Conservation (phyloP, 2,888 invertebrate species). For the Doris montereyensis region DNA sequence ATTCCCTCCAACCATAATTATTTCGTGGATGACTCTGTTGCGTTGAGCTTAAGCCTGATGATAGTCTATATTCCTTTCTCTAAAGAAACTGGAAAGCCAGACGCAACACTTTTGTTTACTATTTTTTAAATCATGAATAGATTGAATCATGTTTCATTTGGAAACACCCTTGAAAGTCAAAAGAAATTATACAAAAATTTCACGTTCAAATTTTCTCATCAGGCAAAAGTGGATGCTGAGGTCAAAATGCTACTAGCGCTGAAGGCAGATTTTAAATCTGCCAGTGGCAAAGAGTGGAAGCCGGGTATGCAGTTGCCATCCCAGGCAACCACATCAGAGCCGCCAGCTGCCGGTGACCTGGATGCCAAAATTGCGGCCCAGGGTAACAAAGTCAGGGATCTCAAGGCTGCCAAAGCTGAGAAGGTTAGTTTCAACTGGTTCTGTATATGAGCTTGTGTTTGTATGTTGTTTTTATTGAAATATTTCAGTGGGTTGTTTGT, state of each 20-base stretch:
- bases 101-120: too few relatives aligned
- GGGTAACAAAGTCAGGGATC: conserved; percentile 82
- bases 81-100: too few relatives aligned
- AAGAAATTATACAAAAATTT: too few relatives aligned
- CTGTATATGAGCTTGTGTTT: background rate
- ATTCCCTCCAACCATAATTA: too few relatives aligned
- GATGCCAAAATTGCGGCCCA: conserved; percentile 75
- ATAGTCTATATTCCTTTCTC: too few relatives aligned
- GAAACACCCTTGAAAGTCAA: too few relatives aligned
- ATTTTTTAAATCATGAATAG: too few relatives aligned
- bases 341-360: conserved; percentile 48
- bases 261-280: conserved; percentile 83
- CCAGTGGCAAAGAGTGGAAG: conserved; percentile 80
- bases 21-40: too few relatives aligned
- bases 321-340: conserved; percentile 38
- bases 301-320: conserved; percentile 69
- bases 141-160: too few relatives aligned
- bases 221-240: conserved; percentile 74
- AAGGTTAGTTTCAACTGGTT: conserved; percentile 74
- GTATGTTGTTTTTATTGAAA: background rate
- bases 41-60: too few relatives aligned
- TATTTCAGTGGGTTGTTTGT: too few relatives aligned
- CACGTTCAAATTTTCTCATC: too few relatives aligned
- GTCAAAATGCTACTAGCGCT: conserved; percentile 79
- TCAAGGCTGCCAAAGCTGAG: conserved; percentile 80